phyloP scores from a whole-genome alignment of 2,797 vertebrate genomes.

The Peromyscus eremicus region DNA sequence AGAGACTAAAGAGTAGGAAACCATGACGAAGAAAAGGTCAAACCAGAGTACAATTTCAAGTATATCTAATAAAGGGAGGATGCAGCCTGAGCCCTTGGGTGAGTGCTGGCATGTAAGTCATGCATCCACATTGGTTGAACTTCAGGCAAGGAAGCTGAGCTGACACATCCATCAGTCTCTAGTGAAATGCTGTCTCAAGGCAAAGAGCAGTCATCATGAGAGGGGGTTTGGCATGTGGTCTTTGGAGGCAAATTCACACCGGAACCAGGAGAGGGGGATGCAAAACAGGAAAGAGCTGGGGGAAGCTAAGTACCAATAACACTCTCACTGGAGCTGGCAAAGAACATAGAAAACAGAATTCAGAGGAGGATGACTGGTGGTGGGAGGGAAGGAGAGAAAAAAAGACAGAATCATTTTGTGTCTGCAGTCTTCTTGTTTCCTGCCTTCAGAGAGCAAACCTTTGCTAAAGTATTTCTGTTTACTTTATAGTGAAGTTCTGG shows the following conservation, averaged over 20 bases:
- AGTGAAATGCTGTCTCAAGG: conserved; percentile 17
- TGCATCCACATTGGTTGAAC: background rate
- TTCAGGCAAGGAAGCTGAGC: background rate
- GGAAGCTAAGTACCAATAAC: background rate
- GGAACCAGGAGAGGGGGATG: background rate
- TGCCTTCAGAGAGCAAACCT: background rate
- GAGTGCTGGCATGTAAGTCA: background rate
- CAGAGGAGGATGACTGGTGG: background rate
- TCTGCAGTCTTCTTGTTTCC: background rate
- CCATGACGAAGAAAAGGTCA: conserved; percentile 31
- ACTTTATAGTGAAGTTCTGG: background rate
- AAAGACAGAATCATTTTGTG: conserved; percentile 53
- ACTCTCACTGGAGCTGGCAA: conserved; percentile 44
- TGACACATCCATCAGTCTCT: background rate
- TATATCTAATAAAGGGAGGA: background rate
- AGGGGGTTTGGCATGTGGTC: background rate
- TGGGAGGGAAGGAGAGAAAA: conserved; percentile 47
- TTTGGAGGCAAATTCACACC: conserved; percentile 8
- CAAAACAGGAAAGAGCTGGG: conserved; percentile 26
- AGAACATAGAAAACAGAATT: conserved; percentile 57
- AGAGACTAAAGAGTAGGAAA: background rate
- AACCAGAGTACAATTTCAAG: background rate
- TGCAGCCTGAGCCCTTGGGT: background rate
- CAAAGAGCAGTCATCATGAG: conserved; percentile 4
- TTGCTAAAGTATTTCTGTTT: conserved; percentile 21